Base-by-base conservation (phyloP, 2,113 vertebrate species). In the Dicrurus megarhynchus region DNA sequence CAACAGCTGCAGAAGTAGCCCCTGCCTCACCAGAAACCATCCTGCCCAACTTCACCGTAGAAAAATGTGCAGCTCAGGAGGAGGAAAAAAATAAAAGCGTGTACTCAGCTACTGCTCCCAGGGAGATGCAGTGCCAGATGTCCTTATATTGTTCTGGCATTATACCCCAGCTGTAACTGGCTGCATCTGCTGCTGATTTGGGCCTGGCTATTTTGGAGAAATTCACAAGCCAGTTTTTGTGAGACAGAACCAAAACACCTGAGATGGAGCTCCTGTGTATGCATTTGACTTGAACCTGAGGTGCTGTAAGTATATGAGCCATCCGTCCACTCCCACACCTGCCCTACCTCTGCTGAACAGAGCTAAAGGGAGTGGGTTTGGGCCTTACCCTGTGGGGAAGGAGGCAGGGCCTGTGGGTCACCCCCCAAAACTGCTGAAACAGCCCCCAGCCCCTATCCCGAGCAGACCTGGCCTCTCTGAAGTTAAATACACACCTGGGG, bases 331-430 rank as follows among this genome's bases (percentile, higher is more conserved):
- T 84, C 55, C 49, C 26, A 32, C 37, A 14, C 32, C 57, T 74
- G 37, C 11, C 53, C 22, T 4, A 3, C 1, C 12, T 19, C 14
- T 13, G 8, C 2, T 21, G n/a, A 26, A 4, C 1, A 20, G 69
- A 57, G 53, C 13, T 53, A 21, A 4, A 30, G 49, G n/a, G 65
- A 67, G 11, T 0, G 1, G 10, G n/a, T 44, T 60, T 2, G 8
- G 52, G 33, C 23, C 18, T 20, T 4, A 11, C 16, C 18, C 55
- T 35, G 23, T 1, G 16, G 19, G 47, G 14, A 11, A 19, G 50
- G 42, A 19, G 46, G 61, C 81, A 70, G n/a, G 23, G 35, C 53
- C 69, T 9, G 35, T 39, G 24, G 55, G 7, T 57, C 39, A n/a
- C 7, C 35, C 12, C 3, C 23, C 22, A 22, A 7, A 18, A n/a